Conservation (phyloP, 2,888 invertebrate genomes). For the Serrognathus titanus region DNA sequence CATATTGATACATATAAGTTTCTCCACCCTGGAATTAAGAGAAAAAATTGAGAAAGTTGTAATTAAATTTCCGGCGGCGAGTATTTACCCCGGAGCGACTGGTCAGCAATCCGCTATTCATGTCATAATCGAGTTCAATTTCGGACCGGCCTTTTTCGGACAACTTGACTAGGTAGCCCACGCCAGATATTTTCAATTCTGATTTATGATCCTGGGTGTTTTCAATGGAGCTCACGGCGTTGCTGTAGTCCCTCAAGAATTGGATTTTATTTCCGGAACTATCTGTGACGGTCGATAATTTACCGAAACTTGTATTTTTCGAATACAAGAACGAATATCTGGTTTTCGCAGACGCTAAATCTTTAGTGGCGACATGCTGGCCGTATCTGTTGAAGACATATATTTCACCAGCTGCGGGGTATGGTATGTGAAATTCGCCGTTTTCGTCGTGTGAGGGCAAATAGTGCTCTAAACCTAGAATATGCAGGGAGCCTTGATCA, state of each 20-base stretch:
- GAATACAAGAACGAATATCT: slow-evolving; percentile 95
- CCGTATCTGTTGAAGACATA: slow-evolving; percentile 94
- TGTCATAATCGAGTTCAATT: slow-evolving; percentile 87
- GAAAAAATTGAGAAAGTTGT: slow-evolving; percentile 2
- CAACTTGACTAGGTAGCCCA: slow-evolving; percentile 84
- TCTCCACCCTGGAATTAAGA: slow-evolving; percentile 66
- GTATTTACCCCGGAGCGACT: slow-evolving; percentile 73
- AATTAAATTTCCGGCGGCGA: slow-evolving; percentile 4
- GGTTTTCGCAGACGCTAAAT: slow-evolving; percentile 90
- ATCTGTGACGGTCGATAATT: slow-evolving; percentile 89
- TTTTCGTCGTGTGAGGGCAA: slow-evolving; percentile 83
- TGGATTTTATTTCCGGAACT: slow-evolving; percentile 91
- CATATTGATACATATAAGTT: slow-evolving; percentile 88
- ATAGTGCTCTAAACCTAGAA: slow-evolving; percentile 81
- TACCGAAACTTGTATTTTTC: slow-evolving; percentile 94
- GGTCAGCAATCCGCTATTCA: slow-evolving; percentile 80
- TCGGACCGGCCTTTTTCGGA: slow-evolving; percentile 86
- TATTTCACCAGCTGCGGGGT: slow-evolving; percentile 89
- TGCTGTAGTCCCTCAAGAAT: slow-evolving; percentile 87
- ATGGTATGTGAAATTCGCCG: slow-evolving; percentile 90
- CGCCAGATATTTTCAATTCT: slow-evolving; percentile 87
- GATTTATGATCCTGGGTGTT: slow-evolving; percentile 92
- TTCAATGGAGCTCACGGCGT: slow-evolving; percentile 89
- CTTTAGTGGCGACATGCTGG: slow-evolving; percentile 92
- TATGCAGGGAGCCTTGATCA: slow-evolving; percentile 87